phyloP scores from a whole-genome alignment of 1,140 invertebrate species.

The Liolophura sinensis region DNA sequence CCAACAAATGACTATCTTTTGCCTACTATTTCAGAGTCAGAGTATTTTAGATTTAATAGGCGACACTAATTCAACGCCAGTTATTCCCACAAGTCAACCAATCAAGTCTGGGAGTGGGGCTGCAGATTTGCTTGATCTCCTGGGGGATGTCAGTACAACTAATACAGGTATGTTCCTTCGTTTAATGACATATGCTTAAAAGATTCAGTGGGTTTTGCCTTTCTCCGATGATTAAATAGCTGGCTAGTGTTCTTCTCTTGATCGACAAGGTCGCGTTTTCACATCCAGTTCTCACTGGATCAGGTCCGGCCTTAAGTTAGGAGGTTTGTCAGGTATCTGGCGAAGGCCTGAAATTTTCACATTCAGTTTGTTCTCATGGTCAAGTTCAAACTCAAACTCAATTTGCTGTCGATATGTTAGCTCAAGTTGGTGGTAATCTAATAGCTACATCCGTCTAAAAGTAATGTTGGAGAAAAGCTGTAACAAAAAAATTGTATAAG shows the following conservation, averaged over 20 bases:
- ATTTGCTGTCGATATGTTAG: no score
- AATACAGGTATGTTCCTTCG: slow-evolving; percentile 12
- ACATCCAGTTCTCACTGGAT: no score
- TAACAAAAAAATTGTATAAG: no score
- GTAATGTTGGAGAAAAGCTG: no score
- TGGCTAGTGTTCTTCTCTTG: no score
- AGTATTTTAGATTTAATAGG: slow-evolving; percentile 54
- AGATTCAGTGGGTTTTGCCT: neutral
- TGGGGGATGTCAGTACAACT: slow-evolving; percentile 65
- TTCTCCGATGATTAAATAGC: neutral
- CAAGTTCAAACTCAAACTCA: no score
- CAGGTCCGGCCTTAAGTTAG: no score
- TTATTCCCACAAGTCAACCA: slow-evolving; percentile 27
- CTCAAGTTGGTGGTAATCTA: no score
- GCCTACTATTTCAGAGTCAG: slow-evolving; percentile 42
- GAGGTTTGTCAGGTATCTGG: no score
- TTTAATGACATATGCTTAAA: neutral
- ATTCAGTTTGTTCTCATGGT: neutral
- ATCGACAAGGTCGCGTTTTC: no score
- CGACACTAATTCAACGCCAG: slow-evolving; percentile 24
- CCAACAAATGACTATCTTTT: neutral
- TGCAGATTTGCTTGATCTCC: slow-evolving; percentile 82
- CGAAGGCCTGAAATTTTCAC: no score
- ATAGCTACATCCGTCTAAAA: no score
- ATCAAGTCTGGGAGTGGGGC: slow-evolving; percentile 23